phyloP scores from a whole-genome alignment of 2,888 invertebrate genomes.

The Nomada fucata region DNA sequence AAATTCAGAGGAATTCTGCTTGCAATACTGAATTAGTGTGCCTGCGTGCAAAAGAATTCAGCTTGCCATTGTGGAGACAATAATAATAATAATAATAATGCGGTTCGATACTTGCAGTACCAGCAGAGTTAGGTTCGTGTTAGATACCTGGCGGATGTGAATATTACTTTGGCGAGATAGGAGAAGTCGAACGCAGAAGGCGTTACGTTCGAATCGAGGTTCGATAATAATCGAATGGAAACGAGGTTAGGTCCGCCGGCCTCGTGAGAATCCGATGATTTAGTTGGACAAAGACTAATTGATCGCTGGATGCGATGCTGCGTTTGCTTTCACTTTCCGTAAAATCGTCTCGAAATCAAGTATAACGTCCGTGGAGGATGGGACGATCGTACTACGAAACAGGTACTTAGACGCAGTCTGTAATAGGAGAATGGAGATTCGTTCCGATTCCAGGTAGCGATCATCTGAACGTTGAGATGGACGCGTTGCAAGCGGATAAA shows the following conservation, averaged over 20 bases:
- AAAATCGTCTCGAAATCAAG: constrained; percentile 50
- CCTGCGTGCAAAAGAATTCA: too few species aligned
- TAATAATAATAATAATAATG: too few species aligned
- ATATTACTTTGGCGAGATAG: too few species aligned
- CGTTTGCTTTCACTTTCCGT: constrained; percentile 64
- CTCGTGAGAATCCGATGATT: constrained; percentile 64
- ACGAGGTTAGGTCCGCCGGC: not conserved
- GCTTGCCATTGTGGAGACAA: too few species aligned
- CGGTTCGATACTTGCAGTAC: too few species aligned
- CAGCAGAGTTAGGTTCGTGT: too few species aligned
- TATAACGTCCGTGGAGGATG: constrained; percentile 33
- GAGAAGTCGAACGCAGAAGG: too few species aligned
- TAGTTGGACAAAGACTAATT: constrained; percentile 60
- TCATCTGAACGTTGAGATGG: constrained; percentile 4
- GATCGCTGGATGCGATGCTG: constrained; percentile 44
- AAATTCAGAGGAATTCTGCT: too few species aligned
- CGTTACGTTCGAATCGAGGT: not conserved
- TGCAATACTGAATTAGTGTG: too few species aligned
- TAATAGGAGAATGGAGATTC: constrained; percentile 43
- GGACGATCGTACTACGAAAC: constrained; percentile 7
- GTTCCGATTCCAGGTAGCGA: constrained; percentile 20
- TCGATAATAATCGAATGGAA: not conserved
- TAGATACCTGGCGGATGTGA: too few species aligned
- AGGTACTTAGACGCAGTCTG: constrained; percentile 2
- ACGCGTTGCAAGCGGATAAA: constrained; percentile 7